Percentiles rank a stretch among this genome's conserved stretches.
Evolutionary conservation across 2,797 vertebrate genomes (phyloP).

Genomic region (Pangasius sanitwongsei): DNA sequence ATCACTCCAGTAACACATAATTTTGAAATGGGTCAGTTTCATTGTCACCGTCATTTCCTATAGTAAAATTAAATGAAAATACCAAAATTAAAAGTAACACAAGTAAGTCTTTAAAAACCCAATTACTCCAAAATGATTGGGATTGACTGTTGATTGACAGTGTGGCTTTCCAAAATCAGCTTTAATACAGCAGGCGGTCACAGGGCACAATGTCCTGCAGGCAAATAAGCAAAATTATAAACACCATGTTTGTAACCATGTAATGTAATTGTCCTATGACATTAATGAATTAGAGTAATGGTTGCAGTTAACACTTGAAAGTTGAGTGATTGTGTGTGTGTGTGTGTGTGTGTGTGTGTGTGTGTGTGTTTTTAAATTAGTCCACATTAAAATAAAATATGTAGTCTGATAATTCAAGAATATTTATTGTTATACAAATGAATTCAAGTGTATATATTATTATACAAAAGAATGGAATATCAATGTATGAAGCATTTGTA

Average conservation of each 20-base stretch:
- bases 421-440: neutral
- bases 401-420: neutral
- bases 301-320: neutral
- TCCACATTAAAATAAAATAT: neutral
- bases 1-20: neutral
- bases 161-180: conserved; percentile 12
- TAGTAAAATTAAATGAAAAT: neutral
- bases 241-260: neutral
- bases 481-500: neutral
- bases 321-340: neutral
- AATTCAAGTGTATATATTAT: neutral
- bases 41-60: neutral
- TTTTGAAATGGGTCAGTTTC: conserved; percentile 14
- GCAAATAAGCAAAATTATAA: conserved; percentile 8
- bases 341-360: neutral
- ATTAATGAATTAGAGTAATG: conserved; percentile 1
- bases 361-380: neutral
- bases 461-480: neutral
- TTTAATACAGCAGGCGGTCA: conserved; percentile 14
- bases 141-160: conserved; percentile 16
- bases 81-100: conserved; percentile 1
- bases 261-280: neutral
- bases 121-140: neutral
- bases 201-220: neutral
- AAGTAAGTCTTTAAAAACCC: neutral